phyloP scores from a whole-genome alignment of 2,113 vertebrate genomes.

The human (Homo sapiens) region GRCh38 chr13:53701001-53701500 shows the following conservation, averaged over 20 bases:
- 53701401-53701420: neutral
- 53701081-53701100: too few species aligned
- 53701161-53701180: neutral
- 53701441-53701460: neutral
- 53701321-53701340: neutral
- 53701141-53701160: too few species aligned
- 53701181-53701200: neutral
- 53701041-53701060: too few species aligned
- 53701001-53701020: too few species aligned
- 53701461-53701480: neutral
- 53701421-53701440: neutral
- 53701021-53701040: too few species aligned
- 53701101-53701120: too few species aligned
- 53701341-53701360: neutral
- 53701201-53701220: neutral
- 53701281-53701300: neutral
- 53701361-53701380: neutral
- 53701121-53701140: too few species aligned
- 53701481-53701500: neutral
- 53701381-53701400: neutral
- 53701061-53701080: too few species aligned
- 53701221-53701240: neutral
- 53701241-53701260: neutral
- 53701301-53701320: neutral
- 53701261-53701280: neutral